These are phyloP conservation scores for Sebastiscus tertius DNA, from an alignment of 2,797 vertebrate genomes.

Conservation along the genomic window DNA sequence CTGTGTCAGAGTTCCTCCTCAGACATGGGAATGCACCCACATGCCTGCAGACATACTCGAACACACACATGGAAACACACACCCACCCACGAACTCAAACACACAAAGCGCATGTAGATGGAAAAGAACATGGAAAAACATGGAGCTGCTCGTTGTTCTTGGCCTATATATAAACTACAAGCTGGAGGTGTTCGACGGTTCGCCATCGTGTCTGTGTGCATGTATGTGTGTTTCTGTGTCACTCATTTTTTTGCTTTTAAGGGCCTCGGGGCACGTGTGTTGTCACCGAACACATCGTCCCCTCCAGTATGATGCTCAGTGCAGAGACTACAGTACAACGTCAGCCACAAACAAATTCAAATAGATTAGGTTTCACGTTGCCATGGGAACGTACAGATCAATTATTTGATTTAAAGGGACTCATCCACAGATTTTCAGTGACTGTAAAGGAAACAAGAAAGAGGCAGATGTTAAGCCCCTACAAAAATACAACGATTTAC, in stretches of 20 bases:
- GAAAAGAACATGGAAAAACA: conserved; percentile 39
- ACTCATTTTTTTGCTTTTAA: conserved; percentile 11
- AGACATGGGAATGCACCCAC: conserved; percentile 68
- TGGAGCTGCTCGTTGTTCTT: conserved; percentile 34
- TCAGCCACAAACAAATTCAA: background rate
- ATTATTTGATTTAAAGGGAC: conserved; percentile 29
- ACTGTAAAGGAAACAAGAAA: conserved; percentile 1
- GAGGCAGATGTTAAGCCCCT: background rate
- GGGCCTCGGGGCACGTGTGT: background rate
- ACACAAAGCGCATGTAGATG: conserved; percentile 27
- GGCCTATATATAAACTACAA: conserved; percentile 52
- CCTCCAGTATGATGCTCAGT: background rate
- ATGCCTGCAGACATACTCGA: conserved; percentile 51
- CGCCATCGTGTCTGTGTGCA: background rate
- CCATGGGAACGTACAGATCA: conserved; percentile 3
- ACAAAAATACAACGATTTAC: too few species aligned
- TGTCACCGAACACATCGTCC: background rate
- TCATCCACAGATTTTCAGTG: conserved; percentile 1
- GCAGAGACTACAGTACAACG: background rate
- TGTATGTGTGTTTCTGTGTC: background rate
- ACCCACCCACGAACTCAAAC: conserved; percentile 32
- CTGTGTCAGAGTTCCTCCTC: conserved; percentile 68
- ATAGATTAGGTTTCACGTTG: background rate
- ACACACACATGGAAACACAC: conserved; percentile 33
- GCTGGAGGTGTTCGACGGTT: conserved; percentile 18